A percentile compares a stretch with the other conserved stretches of the same genome.
Conservation (phyloP, 2,113 vertebrate species). For the Lycaon pictus region DNA sequence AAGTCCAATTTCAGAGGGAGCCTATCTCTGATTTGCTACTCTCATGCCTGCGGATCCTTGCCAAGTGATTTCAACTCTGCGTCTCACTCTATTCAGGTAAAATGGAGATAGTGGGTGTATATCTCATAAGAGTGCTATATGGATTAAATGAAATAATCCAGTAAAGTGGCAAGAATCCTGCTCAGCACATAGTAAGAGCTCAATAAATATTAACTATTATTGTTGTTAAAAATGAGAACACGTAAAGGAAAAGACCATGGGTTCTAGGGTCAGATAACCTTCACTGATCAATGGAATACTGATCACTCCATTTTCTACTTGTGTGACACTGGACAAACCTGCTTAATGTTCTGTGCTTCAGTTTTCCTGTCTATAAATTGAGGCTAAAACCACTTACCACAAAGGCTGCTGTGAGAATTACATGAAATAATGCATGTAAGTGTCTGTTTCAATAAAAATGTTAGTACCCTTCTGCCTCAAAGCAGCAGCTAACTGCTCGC, state of each 20-base stretch:
- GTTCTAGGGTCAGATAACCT: background rate
- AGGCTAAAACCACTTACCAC: background rate
- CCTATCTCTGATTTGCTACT: background rate
- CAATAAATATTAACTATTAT: background rate
- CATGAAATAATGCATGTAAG: constrained; percentile 1
- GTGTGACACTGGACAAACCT: background rate
- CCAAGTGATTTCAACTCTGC: background rate
- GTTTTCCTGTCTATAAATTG: background rate
- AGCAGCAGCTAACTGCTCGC: background rate
- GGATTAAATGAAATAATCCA: background rate
- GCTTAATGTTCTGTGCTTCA: background rate
- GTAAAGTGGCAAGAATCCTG: background rate
- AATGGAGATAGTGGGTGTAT: background rate
- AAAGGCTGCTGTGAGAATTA: background rate
- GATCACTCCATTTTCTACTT: background rate
- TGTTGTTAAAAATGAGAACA: background rate
- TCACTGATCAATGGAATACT: background rate
- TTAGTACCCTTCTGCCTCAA: background rate
- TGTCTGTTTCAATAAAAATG: background rate
- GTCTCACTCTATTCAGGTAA: constrained; percentile 16
- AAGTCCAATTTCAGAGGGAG: background rate
- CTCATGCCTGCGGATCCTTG: background rate
- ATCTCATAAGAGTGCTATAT: background rate
- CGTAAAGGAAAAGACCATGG: background rate
- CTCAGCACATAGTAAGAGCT: background rate